phyloP scores from a whole-genome alignment of 2,113 vertebrate species.

The Psammodynastes pulverulentus region DNA sequence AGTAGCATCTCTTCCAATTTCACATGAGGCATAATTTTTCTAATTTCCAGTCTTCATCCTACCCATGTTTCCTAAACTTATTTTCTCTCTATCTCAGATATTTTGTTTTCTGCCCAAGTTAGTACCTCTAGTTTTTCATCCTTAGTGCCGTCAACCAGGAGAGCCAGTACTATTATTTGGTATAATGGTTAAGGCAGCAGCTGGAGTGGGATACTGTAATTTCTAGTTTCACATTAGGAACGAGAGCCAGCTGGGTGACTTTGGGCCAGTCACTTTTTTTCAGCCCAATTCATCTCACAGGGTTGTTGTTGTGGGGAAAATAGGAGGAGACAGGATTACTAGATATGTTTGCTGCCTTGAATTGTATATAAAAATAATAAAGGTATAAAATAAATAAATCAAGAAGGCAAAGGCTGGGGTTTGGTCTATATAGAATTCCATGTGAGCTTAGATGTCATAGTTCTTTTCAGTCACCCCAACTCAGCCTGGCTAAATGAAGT shows the following conservation, averaged over 20 bases:
- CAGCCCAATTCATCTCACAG: background rate
- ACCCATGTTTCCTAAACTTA: slow-evolving; percentile 5
- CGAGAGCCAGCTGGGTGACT: background rate
- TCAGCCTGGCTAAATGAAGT: background rate
- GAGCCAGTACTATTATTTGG: background rate
- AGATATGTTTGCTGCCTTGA: background rate
- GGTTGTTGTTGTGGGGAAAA: background rate
- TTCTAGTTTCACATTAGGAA: background rate
- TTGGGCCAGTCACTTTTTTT: background rate
- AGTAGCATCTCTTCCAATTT: background rate
- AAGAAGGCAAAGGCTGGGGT: background rate
- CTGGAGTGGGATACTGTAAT: background rate
- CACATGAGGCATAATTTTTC: background rate
- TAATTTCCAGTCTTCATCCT: background rate
- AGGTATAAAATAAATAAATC: background rate
- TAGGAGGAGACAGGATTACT: background rate
- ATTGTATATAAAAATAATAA: background rate
- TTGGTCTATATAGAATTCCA: background rate
- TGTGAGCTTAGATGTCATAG: too few species aligned
- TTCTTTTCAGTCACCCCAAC: too few species aligned
- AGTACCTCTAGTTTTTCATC: background rate
- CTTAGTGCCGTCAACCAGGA: background rate
- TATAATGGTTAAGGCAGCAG: background rate
- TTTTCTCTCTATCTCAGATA: slow-evolving; percentile 44
- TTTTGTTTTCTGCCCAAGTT: slow-evolving; percentile 59